Evolutionary conservation across 64 coral and sea anemone genomes (phyloP), one percentile per base, ranked within the genome.

Genomic region (Actinia equina): DNA sequence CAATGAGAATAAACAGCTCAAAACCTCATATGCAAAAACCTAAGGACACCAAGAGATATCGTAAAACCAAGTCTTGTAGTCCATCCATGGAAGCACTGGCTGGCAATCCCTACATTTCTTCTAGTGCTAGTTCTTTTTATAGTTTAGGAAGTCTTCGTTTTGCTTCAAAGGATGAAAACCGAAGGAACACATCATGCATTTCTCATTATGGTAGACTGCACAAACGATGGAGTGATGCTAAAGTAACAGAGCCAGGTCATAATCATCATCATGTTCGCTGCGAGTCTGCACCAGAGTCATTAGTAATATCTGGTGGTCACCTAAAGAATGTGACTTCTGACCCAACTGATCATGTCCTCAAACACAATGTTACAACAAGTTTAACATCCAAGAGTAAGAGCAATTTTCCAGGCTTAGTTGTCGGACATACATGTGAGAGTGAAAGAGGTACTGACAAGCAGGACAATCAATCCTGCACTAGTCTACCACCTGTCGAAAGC

Each of bases 211-310:
- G 94, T 30, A 96, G 90, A 65, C 77, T 96, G 18, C 85, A 69
- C 83, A 96, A 93, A 85, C 88, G 94, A 0, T 85, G 85, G 16
- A 88, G 84, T 52, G 88, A 96, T 62, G 89, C 77, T 65, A 55
- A 86, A 51, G 22, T 92, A n/a, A 80, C n/a, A 79, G 77, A 96
- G 58, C 54, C 54, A 56, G 88, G 52, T 11, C 82, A 59, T 71
- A 82, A 20, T 44, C 61, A n/a, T n/a, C n/a, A 43, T 22, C 53
- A 59, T 11, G 79, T 45, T 43, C 81, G 77, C 19, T 84, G 56
- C 56, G 69, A 83, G 2, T 88, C 91, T 0, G 56, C 65, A 7
- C 86, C 86, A 58, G 85, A 90, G 6, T 87, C 91, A 3, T 74
- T 96, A 23, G 60, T 82, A 45, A 63, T 90, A 23, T 85, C 88